A percentile compares a stretch with the other conserved stretches of the same genome.
These are phyloP conservation scores for Palythoa heliodiscus DNA, from an alignment of 92 coral and sea anemone genomes.

Conservation along the genomic window DNA sequence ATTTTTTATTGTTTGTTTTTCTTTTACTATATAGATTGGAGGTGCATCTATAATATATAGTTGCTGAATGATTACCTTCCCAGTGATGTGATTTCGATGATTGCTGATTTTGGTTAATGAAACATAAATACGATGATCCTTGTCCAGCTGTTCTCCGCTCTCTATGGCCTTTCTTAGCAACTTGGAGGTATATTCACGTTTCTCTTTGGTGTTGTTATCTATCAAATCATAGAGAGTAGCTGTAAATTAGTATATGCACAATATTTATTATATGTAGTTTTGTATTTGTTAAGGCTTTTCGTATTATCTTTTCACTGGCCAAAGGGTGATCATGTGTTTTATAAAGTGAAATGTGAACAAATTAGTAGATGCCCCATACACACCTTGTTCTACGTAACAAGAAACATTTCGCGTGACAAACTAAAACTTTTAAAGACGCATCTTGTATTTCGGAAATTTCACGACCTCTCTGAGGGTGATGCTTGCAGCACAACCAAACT, in stretches of 20 bases:
- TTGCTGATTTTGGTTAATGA: constrained; percentile 13
- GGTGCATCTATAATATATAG: not conserved
- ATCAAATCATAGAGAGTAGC: constrained; percentile 16
- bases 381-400: too few species aligned
- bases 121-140: constrained; percentile 25
- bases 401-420: too few species aligned
- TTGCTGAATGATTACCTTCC: constrained; percentile 15
- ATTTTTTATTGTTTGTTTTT: not conserved
- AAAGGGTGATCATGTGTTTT: not conserved
- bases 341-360: not conserved
- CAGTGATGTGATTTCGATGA: constrained; percentile 11
- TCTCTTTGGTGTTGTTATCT: constrained; percentile 31
- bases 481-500: constrained; percentile 32
- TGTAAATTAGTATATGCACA: constrained; percentile 5
- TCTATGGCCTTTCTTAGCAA: constrained; percentile 19
- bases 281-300: not conserved
- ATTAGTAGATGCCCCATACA: not conserved
- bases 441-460: constrained; percentile 30
- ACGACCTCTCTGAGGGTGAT: constrained; percentile 35
- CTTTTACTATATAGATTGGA: not conserved
- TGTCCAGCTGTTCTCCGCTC: not conserved
- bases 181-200: constrained; percentile 23
- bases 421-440: not conserved
- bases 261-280: constrained; percentile 2
- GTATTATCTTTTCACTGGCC: not conserved